Evolutionary conservation across 92 coral and sea anemone genomes (phyloP).

Genomic region (Micromussa lordhowensis): DNA sequence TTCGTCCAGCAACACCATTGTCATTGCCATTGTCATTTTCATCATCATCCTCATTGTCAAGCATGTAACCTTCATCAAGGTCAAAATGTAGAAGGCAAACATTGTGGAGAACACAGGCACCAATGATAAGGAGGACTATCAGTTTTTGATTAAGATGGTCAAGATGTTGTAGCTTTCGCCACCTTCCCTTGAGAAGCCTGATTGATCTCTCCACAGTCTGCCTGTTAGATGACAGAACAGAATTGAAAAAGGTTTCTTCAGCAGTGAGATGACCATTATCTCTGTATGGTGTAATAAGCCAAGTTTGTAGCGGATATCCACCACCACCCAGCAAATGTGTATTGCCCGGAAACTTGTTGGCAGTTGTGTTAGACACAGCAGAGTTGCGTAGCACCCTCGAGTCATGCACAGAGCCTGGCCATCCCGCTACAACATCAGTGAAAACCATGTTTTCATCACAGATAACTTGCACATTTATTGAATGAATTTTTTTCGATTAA

Average conservation of each 20-base stretch:
- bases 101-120: slow-evolving; percentile 61
- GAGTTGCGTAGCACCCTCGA: slow-evolving; percentile 25
- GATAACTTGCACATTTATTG: slow-evolving; percentile 45
- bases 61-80: slow-evolving; percentile 59
- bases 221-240: slow-evolving; percentile 42
- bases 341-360: slow-evolving; percentile 55
- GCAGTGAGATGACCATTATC: slow-evolving; percentile 36
- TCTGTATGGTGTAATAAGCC: slow-evolving; percentile 58
- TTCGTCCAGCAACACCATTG: slow-evolving; percentile 32
- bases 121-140: slow-evolving; percentile 48
- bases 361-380: slow-evolving; percentile 42
- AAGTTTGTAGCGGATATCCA: slow-evolving; percentile 66
- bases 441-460: slow-evolving; percentile 38
- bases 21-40: slow-evolving; percentile 31
- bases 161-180: slow-evolving; percentile 52
- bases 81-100: slow-evolving; percentile 60
- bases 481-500: slow-evolving; percentile 38
- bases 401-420: slow-evolving; percentile 48
- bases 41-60: slow-evolving; percentile 44
- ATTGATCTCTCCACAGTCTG: slow-evolving; percentile 58
- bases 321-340: slow-evolving; percentile 73
- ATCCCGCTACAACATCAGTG: slow-evolving; percentile 5
- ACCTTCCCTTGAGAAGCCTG: slow-evolving; percentile 71
- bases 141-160: slow-evolving; percentile 54
- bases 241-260: slow-evolving; percentile 50